A percentile compares a stretch with the other conserved stretches of the same genome.
Conservation (phyloP, 2,888 invertebrate genomes). For the Cyclophora punctaria region DNA sequence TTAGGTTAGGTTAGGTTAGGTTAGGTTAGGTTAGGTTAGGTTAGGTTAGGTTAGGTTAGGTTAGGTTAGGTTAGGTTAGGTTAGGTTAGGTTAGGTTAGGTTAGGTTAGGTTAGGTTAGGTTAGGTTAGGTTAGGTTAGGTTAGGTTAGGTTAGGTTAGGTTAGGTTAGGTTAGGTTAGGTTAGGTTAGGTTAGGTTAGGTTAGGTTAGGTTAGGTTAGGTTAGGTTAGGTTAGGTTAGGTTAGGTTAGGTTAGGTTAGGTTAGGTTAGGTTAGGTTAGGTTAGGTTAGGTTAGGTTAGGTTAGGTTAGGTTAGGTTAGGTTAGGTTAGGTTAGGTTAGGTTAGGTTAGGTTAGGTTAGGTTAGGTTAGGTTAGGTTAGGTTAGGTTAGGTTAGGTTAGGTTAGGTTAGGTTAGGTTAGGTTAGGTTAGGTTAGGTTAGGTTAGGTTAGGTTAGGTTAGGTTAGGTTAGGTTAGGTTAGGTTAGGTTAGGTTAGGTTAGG, state of each 20-base stretch:
- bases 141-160: too few species aligned
- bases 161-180: too few species aligned
- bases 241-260: conserved; percentile 2
- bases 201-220: too few species aligned
- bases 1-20: too few species aligned
- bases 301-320: conserved; percentile 2
- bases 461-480: conserved; percentile 2
- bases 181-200: too few species aligned
- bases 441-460: conserved; percentile 2
- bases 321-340: conserved; percentile 2
- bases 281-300: conserved; percentile 2
- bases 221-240: conserved; percentile 1
- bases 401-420: conserved; percentile 2
- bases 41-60: too few species aligned
- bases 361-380: conserved; percentile 2
- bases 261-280: conserved; percentile 2
- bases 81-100: too few species aligned
- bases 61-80: too few species aligned
- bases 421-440: conserved; percentile 2
- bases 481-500: conserved; percentile 2
- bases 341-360: conserved; percentile 2
- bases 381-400: conserved; percentile 2
- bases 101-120: too few species aligned
- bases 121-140: too few species aligned
- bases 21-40: too few species aligned